A percentile compares a stretch with the other conserved stretches of the same genome.
phyloP scores from a whole-genome alignment of 2,888 invertebrate genomes.

The Podabrus alpinus region DNA sequence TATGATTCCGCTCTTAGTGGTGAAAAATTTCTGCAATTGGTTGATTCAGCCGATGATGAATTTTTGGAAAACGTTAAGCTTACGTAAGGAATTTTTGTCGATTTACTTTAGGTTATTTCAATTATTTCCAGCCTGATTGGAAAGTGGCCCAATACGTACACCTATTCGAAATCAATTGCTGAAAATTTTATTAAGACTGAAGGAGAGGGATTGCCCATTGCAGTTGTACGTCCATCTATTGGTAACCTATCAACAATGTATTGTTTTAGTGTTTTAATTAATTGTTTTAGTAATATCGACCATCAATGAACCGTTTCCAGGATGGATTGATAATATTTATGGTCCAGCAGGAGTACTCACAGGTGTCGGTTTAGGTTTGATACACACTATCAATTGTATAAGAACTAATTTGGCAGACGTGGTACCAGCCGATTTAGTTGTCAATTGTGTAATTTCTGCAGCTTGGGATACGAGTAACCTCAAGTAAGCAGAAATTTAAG shows the following conservation, averaged over 20 bases:
- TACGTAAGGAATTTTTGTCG: conserved; percentile 42
- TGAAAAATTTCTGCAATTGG: conserved; percentile 53
- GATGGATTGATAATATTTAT: conserved; percentile 92
- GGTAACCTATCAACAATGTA: conserved; percentile 43
- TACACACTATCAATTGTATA: conserved; percentile 75
- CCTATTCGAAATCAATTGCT: conserved; percentile 72
- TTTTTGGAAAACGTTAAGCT: conserved; percentile 44
- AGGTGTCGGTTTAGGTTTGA: conserved; percentile 77
- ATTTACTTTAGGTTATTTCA: background rate
- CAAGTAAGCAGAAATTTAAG: conserved; percentile 45
- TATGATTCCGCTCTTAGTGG: conserved; percentile 55
- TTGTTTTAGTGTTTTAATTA: background rate
- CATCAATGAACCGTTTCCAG: conserved; percentile 73
- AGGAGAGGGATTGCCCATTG: conserved; percentile 63
- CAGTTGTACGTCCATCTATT: conserved; percentile 72
- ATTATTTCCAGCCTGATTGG: conserved; percentile 53
- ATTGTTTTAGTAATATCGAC: conserved; percentile 62
- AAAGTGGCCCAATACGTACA: conserved; percentile 73
- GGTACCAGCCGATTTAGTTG: conserved; percentile 67
- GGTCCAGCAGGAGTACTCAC: conserved; percentile 80
- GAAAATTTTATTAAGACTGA: conserved; percentile 65
- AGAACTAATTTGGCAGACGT: conserved; percentile 75
- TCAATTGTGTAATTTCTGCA: conserved; percentile 63
- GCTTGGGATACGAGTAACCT: conserved; percentile 58
- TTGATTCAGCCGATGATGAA: conserved; percentile 56